Conservation (phyloP, 2,888 invertebrate genomes). For the Eretmocerus hayati region DNA sequence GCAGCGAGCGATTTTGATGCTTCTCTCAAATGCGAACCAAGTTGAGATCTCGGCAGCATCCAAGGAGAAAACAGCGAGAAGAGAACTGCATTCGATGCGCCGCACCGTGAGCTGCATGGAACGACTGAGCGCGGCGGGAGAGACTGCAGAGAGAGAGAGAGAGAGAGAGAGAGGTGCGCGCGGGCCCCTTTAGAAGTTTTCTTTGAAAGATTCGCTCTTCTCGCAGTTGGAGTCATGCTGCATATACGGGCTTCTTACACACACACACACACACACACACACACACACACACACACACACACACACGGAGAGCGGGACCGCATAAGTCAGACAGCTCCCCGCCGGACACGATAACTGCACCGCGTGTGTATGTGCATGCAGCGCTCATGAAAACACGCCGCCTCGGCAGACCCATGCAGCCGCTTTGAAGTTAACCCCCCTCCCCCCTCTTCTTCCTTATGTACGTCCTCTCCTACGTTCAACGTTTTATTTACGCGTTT, state of each 20-base stretch:
- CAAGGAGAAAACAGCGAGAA: no score
- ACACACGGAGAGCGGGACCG: not conserved
- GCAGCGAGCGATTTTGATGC: no score
- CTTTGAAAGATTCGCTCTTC: no score
- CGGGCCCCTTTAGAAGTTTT: not conserved
- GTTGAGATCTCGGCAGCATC: no score
- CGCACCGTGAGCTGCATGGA: not conserved
- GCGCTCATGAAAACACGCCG: no score
- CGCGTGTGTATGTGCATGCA: not conserved
- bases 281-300: not conserved
- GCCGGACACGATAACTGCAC: not conserved
- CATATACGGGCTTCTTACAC: not conserved
- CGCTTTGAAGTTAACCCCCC: no score
- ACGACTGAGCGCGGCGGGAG: not conserved
- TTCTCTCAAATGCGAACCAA: no score
- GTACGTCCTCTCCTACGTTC: no score
- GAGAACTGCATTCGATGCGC: not conserved
- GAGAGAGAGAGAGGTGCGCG: not conserved
- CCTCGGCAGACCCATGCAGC: no score
- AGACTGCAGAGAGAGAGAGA: not conserved
- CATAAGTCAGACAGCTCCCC: not conserved
- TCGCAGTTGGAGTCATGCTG: not conserved
- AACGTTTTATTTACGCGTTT: no score
- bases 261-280: not conserved
- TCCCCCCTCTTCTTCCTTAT: no score